Base-by-base conservation (phyloP, 2,797 vertebrate genomes). In the Clamator glandarius region DNA sequence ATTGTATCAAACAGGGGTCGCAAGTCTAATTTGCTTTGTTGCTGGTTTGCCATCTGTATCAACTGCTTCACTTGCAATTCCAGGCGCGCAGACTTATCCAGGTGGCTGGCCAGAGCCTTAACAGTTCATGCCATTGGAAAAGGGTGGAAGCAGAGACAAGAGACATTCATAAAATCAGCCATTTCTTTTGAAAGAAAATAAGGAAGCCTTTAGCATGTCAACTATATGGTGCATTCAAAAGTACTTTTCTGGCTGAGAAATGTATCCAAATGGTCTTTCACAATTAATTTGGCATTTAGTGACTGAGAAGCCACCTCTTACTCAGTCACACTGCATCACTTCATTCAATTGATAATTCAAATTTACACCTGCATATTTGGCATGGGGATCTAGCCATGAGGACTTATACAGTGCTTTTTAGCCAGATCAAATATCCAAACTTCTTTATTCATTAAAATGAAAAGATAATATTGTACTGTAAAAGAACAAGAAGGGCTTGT, bases 61-160 rank as follows among this genome's bases (percentile, higher is more conserved):
- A 98, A 92, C 87, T 98, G 98, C 64, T 97, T 97, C 33, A 99
- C 97, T 61, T 99, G 98, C 0, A 97, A 97, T 95, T 98, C 98
- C 85, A 98, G 92, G 93, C 95, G 97, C 2, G 97, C 93, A 3
- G 96, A 97, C 92, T 98, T 98, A 92, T 98, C 98, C 75, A 98
- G 89, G 84, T 98, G 97, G 94, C 84, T 97, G 83, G 97, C 95
- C 77, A 98, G 95, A 93, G 96, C 94, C 98, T 98, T 97, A 83
- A n/a, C 62, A 90, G 68, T 93, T 57, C 67, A 80, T 77, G 81
- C 39, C 79, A 63, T 90, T 79, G 72, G 58, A 57, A 86, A 46
- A 55, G 28, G 17, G 51, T 48, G 20, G 54, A 88, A 95, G 26
- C 4, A 5, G 46, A 92, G 28, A 90, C 67, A 82, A 64, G 51